phyloP scores from a whole-genome alignment of 2,888 invertebrate genomes.

The Cheilosia urbana region DNA sequence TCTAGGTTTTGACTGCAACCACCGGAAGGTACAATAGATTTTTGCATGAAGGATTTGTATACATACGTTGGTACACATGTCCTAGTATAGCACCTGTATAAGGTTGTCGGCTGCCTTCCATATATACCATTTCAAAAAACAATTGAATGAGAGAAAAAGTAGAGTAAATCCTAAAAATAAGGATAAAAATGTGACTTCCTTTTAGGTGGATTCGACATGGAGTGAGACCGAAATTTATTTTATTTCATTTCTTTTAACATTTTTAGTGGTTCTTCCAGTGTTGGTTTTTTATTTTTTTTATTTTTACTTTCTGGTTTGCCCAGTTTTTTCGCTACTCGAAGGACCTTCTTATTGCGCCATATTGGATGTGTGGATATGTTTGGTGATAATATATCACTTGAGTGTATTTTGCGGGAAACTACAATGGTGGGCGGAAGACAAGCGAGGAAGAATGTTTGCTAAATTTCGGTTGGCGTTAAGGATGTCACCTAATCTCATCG shows the following conservation, averaged over 20 bases:
- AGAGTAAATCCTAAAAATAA: slow-evolving; percentile 59
- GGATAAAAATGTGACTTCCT: slow-evolving; percentile 70
- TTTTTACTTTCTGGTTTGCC: slow-evolving; percentile 12
- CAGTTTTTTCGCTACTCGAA: slow-evolving; percentile 9
- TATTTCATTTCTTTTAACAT: slow-evolving; percentile 62
- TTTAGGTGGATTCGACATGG: neutral
- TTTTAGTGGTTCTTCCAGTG: slow-evolving; percentile 7
- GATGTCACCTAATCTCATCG: slow-evolving; percentile 75
- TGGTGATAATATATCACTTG: slow-evolving; percentile 67
- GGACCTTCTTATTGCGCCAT: slow-evolving; percentile 52
- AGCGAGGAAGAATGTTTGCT: slow-evolving; percentile 45
- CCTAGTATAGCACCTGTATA: slow-evolving; percentile 35
- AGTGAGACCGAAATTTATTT: slow-evolving; percentile 40
- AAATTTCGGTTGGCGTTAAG: slow-evolving; percentile 60
- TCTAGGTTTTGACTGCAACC: slow-evolving; percentile 65
- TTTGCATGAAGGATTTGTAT: slow-evolving; percentile 53
- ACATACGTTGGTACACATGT: slow-evolving; percentile 31
- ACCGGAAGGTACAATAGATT: slow-evolving; percentile 70
- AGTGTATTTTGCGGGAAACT: slow-evolving; percentile 49
- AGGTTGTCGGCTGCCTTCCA: slow-evolving; percentile 29
- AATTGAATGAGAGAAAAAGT: slow-evolving; percentile 48
- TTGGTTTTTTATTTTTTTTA: neutral
- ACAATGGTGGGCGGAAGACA: slow-evolving; percentile 19
- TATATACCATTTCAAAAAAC: slow-evolving; percentile 52
- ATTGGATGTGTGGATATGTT: slow-evolving; percentile 47